Percentiles rank a stretch among this genome's conserved stretches.
Evolutionary conservation across 2,888 invertebrate species (phyloP).

Genomic region (Cantharis flavilabris): DNA sequence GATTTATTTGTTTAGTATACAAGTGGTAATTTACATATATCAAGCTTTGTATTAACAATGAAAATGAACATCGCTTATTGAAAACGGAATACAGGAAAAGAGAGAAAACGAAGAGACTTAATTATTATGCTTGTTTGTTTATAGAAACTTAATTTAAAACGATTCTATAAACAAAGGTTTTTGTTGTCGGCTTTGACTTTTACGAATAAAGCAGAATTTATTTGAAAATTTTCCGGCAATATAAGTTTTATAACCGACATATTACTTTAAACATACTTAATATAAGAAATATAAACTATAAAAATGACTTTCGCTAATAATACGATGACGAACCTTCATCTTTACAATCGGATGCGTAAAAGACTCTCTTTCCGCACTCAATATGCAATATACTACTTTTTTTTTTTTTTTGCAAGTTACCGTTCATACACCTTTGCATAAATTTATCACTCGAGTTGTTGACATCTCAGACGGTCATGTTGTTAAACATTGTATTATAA

Average conservation of each 20-base stretch:
- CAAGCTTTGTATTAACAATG: slow-evolving; percentile 14
- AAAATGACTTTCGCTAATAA: too few relatives aligned
- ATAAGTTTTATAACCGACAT: too few relatives aligned
- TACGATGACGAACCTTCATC: too few relatives aligned
- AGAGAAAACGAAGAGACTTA: neutral
- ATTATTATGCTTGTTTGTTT: slow-evolving; percentile 21
- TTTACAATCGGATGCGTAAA: too few relatives aligned
- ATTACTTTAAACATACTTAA: too few relatives aligned
- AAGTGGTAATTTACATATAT: neutral
- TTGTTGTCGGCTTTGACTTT: slow-evolving; percentile 18
- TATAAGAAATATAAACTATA: too few relatives aligned
- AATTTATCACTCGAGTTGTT: neutral
- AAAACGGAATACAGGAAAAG: slow-evolving; percentile 2
- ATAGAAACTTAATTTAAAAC: slow-evolving; percentile 22
- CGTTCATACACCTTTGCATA: neutral
- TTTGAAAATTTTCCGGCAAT: neutral
- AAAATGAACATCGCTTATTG: slow-evolving; percentile 3
- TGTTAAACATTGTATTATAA: neutral
- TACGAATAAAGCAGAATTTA: neutral
- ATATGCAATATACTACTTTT: too few relatives aligned
- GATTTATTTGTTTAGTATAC: neutral
- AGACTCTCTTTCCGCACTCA: too few relatives aligned
- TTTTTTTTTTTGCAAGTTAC: too few relatives aligned
- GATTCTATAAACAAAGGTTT: slow-evolving; percentile 20
- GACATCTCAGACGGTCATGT: neutral